These are phyloP conservation scores for Austrolebias charrua DNA, from an alignment of 2,797 vertebrate species.

Conservation along the genomic window DNA sequence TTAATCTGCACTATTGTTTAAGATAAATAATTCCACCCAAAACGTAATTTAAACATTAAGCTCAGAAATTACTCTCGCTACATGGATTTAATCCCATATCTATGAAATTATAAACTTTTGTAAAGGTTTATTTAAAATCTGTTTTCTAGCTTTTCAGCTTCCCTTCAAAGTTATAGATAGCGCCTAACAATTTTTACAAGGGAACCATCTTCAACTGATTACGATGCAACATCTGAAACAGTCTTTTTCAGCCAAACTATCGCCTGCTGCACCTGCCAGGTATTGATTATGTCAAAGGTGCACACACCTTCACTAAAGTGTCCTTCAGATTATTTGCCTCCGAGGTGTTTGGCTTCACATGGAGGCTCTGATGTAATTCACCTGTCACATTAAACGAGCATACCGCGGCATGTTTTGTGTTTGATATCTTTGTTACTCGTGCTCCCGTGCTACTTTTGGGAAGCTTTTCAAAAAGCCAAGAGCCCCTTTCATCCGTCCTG, in stretches of 20 bases:
- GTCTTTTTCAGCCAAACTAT: neutral
- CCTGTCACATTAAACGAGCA: slow-evolving; percentile 61
- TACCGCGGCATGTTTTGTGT: slow-evolving; percentile 45
- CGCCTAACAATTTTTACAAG: neutral
- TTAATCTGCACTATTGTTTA: too few species aligned
- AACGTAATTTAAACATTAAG: too few species aligned
- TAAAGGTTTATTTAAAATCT: neutral
- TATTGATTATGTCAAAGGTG: slow-evolving; percentile 5
- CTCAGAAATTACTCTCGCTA: too few species aligned
- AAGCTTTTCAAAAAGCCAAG: slow-evolving; percentile 57
- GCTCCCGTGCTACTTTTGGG: slow-evolving; percentile 59
- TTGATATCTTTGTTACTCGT: slow-evolving; percentile 66
- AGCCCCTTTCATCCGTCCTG: slow-evolving; percentile 57
- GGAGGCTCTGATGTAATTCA: slow-evolving; percentile 58
- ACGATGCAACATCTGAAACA: neutral
- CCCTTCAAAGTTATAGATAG: neutral
- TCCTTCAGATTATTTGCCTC: slow-evolving; percentile 20
- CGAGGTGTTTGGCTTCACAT: slow-evolving; percentile 30
- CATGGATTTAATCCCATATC: too few species aligned
- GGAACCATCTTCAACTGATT: neutral
- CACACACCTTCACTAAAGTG: slow-evolving; percentile 7
- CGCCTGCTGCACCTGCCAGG: neutral
- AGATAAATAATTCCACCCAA: too few species aligned
- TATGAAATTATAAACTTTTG: too few species aligned
- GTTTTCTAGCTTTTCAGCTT: neutral